A percentile compares a stretch with the other conserved stretches of the same genome.
phyloP scores from a whole-genome alignment of 2,888 invertebrate species.

The Tyria jacobaeae region DNA sequence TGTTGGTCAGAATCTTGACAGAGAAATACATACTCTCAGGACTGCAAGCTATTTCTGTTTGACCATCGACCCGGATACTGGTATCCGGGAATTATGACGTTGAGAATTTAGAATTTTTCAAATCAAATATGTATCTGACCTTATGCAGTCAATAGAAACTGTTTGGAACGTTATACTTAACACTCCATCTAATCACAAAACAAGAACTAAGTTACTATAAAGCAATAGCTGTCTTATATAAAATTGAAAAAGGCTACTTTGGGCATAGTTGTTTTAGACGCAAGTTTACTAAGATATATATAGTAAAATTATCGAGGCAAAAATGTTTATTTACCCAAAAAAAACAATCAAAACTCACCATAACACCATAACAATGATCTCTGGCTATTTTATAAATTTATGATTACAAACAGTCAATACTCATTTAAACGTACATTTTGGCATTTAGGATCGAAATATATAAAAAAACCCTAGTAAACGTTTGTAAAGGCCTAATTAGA shows the following conservation, averaged over 20 bases:
- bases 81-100: too few species aligned
- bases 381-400: too few species aligned
- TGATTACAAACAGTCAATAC: too few species aligned
- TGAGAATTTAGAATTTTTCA: neutral
- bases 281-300: neutral
- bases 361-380: too few species aligned
- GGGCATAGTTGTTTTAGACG: constrained; percentile 47
- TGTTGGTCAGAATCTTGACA: too few species aligned
- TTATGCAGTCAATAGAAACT: neutral
- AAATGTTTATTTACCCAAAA: too few species aligned
- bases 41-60: too few species aligned
- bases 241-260: constrained; percentile 56
- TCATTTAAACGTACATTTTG: too few species aligned
- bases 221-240: constrained; percentile 39
- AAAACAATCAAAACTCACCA: too few species aligned
- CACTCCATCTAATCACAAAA: constrained; percentile 23
- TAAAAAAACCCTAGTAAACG: constrained; percentile 13
- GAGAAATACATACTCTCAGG: too few species aligned
- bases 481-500: constrained; percentile 63
- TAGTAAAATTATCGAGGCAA: too few species aligned
- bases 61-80: too few species aligned
- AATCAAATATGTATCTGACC: neutral
- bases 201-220: constrained; percentile 36
- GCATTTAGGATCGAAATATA: constrained; percentile 14
- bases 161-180: constrained; percentile 8